Evolutionary conservation across 2,113 vertebrate genomes (phyloP).

Genomic region (Galbula dea): DNA sequence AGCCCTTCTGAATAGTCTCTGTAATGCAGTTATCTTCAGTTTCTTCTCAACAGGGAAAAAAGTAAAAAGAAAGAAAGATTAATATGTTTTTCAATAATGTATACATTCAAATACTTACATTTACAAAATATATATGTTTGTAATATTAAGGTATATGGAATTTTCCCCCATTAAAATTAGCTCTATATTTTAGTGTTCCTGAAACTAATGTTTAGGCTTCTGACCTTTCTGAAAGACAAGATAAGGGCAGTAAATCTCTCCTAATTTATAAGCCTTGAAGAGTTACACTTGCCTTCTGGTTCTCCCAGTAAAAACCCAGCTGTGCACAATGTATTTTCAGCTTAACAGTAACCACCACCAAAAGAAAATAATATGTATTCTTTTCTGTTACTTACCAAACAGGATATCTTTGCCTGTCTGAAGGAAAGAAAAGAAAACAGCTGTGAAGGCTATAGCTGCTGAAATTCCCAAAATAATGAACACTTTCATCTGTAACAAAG

Average conservation of each 20-base stretch:
- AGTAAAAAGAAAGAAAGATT: not conserved
- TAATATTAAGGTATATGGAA: not conserved
- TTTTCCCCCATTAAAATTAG: not conserved
- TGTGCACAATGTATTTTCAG: not conserved
- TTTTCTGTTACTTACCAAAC: conserved; percentile 60
- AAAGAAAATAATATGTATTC: not conserved
- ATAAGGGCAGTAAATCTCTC: not conserved
- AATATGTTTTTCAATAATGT: not conserved
- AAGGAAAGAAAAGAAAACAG: conserved; percentile 36
- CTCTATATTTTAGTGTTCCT: not conserved
- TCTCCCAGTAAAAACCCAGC: not conserved
- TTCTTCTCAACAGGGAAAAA: not conserved
- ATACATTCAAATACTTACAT: not conserved
- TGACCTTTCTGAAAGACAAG: not conserved
- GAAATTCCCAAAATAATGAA: conserved; percentile 28
- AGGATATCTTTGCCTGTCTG: not conserved
- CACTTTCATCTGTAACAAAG: conserved; percentile 52
- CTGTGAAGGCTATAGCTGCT: conserved; percentile 17
- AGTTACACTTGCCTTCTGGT: not conserved
- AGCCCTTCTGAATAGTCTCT: conserved; percentile 63
- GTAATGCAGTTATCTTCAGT: conserved; percentile 53
- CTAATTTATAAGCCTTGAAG: not conserved
- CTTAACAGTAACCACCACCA: not conserved
- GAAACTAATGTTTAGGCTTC: not conserved
- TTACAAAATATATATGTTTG: not conserved